These are phyloP conservation scores for Gracilinanus agilis DNA, from an alignment of 2,113 vertebrate species.

Conservation along the genomic window DNA sequence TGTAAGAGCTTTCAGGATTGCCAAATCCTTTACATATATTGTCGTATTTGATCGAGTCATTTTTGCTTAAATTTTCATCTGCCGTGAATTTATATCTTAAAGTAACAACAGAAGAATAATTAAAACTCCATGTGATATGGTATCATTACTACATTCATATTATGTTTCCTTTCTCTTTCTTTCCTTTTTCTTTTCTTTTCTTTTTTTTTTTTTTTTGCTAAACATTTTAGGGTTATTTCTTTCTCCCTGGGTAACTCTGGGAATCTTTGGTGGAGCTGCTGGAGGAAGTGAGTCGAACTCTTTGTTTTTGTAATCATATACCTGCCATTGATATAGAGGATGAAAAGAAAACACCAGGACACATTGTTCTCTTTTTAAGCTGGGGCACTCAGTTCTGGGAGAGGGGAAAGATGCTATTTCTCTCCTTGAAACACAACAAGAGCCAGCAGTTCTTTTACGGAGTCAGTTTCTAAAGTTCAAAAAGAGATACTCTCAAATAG, in stretches of 20 bases:
- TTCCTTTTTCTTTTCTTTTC: slow-evolving; percentile 52
- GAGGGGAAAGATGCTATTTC: slow-evolving; percentile 54
- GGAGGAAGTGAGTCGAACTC: slow-evolving; percentile 61
- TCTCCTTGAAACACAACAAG: slow-evolving; percentile 37
- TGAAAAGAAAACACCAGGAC: slow-evolving; percentile 63
- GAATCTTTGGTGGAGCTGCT: slow-evolving; percentile 47
- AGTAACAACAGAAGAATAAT: background rate
- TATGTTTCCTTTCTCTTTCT: slow-evolving; percentile 60
- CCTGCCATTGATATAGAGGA: slow-evolving; percentile 70
- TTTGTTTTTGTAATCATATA: slow-evolving; percentile 76
- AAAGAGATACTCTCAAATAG: slow-evolving; percentile 2
- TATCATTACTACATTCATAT: slow-evolving; percentile 28
- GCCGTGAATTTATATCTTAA: background rate
- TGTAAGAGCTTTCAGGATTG: background rate
- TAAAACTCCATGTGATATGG: slow-evolving; percentile 24
- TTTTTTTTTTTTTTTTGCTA: slow-evolving; percentile 64
- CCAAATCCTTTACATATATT: background rate
- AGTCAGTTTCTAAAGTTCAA: slow-evolving; percentile 39
- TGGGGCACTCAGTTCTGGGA: slow-evolving; percentile 40
- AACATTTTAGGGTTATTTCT: slow-evolving; percentile 50
- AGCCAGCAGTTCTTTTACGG: slow-evolving; percentile 3
- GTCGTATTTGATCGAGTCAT: background rate
- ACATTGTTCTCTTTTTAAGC: slow-evolving; percentile 74
- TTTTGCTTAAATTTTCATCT: slow-evolving; percentile 29
- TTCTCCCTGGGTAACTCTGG: slow-evolving; percentile 59